phyloP scores from a whole-genome alignment of 1,140 invertebrate species.

The Drosophila kurseongensis region DNA sequence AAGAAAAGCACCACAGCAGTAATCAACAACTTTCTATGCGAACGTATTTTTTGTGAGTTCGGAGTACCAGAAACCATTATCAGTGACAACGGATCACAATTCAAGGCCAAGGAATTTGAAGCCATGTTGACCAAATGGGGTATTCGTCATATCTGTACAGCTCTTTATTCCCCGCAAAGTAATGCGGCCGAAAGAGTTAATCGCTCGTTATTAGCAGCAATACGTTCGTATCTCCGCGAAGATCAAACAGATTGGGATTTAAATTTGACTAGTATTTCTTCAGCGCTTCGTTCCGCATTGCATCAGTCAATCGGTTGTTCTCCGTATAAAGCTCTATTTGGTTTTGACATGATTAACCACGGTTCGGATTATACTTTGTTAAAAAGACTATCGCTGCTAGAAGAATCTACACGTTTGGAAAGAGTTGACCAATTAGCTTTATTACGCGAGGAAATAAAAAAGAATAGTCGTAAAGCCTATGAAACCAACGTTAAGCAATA shows the following conservation, averaged over 20 bases:
- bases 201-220: constrained; percentile 28
- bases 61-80: constrained; percentile 25
- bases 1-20: constrained; percentile 4
- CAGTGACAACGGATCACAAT: constrained; percentile 20
- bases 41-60: constrained; percentile 7
- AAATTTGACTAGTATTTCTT: constrained; percentile 15
- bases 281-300: constrained; percentile 7
- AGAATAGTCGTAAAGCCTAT: too few relatives aligned
- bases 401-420: too few relatives aligned
- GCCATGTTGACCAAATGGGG: constrained; percentile 10
- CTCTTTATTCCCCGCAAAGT: constrained; percentile 25
- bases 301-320: constrained; percentile 20
- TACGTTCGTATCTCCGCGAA: constrained; percentile 25
- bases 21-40: neutral
- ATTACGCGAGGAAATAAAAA: too few relatives aligned
- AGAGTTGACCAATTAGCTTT: too few relatives aligned
- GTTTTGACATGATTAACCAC: neutral
- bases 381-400: too few relatives aligned
- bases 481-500: too few relatives aligned
- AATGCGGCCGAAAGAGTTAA: constrained; percentile 48
- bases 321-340: constrained; percentile 24
- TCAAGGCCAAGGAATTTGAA: constrained; percentile 8
- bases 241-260: constrained; percentile 36
- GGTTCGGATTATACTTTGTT: too few relatives aligned
- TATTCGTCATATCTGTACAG: neutral